Evolutionary conservation across 1,140 invertebrate genomes (phyloP), one percentile per base, ranked within the genome.

Genomic region (Charaxes varanes): DNA sequence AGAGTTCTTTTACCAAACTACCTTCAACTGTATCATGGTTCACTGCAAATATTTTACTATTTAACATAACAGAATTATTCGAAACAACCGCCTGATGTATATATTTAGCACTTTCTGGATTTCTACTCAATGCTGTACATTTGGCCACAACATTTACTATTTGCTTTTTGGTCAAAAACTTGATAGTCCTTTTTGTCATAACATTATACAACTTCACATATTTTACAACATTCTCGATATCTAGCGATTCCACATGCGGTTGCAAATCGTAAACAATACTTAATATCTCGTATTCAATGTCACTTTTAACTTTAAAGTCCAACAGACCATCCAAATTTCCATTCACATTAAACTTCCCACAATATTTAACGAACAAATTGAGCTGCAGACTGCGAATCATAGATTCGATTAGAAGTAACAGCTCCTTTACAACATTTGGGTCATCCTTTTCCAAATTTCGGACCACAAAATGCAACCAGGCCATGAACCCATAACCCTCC

Each of bases 401-500:
- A 37, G 59, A 73, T 17, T 53, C 58, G 3, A 80, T 41, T 7
- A 83, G 15, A 38, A 8, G 22, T 14, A 71, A 41, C 3, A 70
- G 41, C 26, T 31, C 40, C 47, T 53, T 57, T 1, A 67, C 33
- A 7, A 69, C 18, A 14, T 18, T 22, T 40, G 46, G 77, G 16
- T 81, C 71, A 12, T 69, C 66, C 43, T 48, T 66, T 3, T 33
- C 23, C 1, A 70, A 38, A 22, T 71, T 62, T 23, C 55, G 63
- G 3, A 74, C 65, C 2, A 68, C 48, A 3, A 41, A 62, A 33
- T 73, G 68, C 8, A 92, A 47, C 90, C 90, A 91, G 3, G 88
- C 78, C 15, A 92, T 42, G 2, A 92, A 50, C n/a, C 86, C 88
- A 45, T 89, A 87, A 45, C 86, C 86, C 45, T 88, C 86, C 2